phyloP scores from a whole-genome alignment of 2,797 vertebrate genomes.

The Danio albolineatus region DNA sequence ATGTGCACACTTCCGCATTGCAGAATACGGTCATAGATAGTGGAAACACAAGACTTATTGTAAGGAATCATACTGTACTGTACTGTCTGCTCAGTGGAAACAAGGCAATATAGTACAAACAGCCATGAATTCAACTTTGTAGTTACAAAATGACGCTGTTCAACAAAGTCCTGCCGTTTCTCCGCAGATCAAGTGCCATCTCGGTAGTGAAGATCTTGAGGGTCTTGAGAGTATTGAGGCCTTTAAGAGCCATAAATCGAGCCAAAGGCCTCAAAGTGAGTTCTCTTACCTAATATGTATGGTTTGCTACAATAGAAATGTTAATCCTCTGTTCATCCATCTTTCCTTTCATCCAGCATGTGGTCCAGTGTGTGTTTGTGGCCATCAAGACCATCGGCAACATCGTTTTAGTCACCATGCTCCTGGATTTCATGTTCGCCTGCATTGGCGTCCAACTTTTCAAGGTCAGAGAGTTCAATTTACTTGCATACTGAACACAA shows the following conservation, averaged over 20 bases:
- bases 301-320: not conserved
- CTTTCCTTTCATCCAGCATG: constrained; percentile 78
- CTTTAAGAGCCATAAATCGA: constrained; percentile 92
- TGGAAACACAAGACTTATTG: too few species aligned
- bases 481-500: too few species aligned
- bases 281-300: not conserved
- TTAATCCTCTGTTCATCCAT: not conserved
- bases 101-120: too few species aligned
- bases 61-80: too few species aligned
- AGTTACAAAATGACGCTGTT: too few species aligned
- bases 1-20: too few species aligned
- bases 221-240: constrained; percentile 90
- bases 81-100: too few species aligned
- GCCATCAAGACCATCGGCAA: constrained; percentile 96
- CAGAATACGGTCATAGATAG: too few species aligned
- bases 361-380: constrained; percentile 95
- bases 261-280: constrained; percentile 93
- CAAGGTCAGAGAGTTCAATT: constrained; percentile 80
- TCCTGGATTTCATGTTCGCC: constrained; percentile 95
- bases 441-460: constrained; percentile 96
- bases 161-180: not conserved
- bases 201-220: constrained; percentile 96
- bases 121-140: too few species aligned
- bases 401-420: constrained; percentile 91
- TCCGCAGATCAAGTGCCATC: constrained; percentile 88